Base-by-base conservation (phyloP, 2,797 vertebrate species). In the Cynodonichthys magdalenae region DNA sequence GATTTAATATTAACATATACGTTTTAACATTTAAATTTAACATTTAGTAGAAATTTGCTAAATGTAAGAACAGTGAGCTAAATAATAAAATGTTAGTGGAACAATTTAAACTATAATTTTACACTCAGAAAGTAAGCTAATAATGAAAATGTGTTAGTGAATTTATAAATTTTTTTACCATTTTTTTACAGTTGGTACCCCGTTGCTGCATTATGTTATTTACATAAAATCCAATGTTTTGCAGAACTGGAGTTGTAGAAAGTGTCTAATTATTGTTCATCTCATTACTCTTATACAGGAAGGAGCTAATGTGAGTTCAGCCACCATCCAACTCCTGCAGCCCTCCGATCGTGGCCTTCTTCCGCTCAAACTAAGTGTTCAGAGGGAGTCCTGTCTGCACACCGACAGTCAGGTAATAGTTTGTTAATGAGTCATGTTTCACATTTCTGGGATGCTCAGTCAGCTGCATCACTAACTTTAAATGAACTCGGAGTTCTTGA, bases 391-490 rank as follows among this genome's bases (percentile, higher is more conserved):
- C 71, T 39, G 74, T 82, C 82, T 79, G 80, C 74, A 59, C 58
- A 63, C 66, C 73, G 71, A 74, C 88, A 82, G 55, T 62, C 84
- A 92, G 91, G 92, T 92, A 77, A 71, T 15, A 6, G 63, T 41
- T n/a, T 6, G 6, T 19, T 57, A 51, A 44, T 41, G 29, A 14
- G n/a, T 41, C 28, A 50, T 20, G 10, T 41, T 39, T 19, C n/a
- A 27, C 41, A 36, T 49, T 49, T 8, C 20, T 14, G 3, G 6
- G 20, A 51, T 15, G 47, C 19, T 24, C 11, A 54, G 55, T 11
- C 29, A 24, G n/a, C 39, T 41, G 2, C 41, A 15, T 19, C 48
- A 5, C 42, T 17, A 28, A 15, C 15, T 46, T 51, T 31, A 6
- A 6, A 31, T 8, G 29, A 31, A 6, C 29, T 31, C 29, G 6